phyloP scores from a whole-genome alignment of 2,797 vertebrate species.

The Poeciliopsis gracilis region DNA sequence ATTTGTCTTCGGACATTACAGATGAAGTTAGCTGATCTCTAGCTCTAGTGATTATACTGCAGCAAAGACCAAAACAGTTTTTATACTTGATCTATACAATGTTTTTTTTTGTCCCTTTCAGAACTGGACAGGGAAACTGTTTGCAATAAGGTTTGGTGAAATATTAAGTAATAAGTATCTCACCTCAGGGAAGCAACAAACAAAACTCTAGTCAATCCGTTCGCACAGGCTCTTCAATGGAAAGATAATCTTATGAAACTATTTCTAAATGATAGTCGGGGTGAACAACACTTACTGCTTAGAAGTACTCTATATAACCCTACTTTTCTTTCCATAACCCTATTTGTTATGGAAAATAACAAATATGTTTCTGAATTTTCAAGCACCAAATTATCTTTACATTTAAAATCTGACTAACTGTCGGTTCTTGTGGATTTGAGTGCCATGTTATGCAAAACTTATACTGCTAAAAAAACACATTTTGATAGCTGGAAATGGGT shows the following conservation, averaged over 20 bases:
- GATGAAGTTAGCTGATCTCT: not conserved
- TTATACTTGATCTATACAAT: not conserved
- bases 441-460: too few relatives aligned
- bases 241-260: not conserved
- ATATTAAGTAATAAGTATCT: not conserved
- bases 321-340: not conserved
- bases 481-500: too few relatives aligned
- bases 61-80: not conserved
- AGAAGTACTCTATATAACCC: not conserved
- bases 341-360: too few relatives aligned
- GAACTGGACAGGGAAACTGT: not conserved
- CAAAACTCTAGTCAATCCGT: not conserved
- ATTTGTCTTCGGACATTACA: not conserved
- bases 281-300: not conserved
- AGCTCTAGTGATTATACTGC: not conserved
- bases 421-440: not conserved
- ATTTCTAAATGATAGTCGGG: not conserved
- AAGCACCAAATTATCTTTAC: too few relatives aligned
- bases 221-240: not conserved
- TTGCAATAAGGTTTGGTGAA: not conserved
- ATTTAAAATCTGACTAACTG: not conserved
- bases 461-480: too few relatives aligned
- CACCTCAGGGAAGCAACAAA: too few relatives aligned
- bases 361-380: too few relatives aligned
- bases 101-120: not conserved